Base-by-base conservation (phyloP, 35 echinoderm and acorn worm genomes). In the Apostichopus californicus region DNA sequence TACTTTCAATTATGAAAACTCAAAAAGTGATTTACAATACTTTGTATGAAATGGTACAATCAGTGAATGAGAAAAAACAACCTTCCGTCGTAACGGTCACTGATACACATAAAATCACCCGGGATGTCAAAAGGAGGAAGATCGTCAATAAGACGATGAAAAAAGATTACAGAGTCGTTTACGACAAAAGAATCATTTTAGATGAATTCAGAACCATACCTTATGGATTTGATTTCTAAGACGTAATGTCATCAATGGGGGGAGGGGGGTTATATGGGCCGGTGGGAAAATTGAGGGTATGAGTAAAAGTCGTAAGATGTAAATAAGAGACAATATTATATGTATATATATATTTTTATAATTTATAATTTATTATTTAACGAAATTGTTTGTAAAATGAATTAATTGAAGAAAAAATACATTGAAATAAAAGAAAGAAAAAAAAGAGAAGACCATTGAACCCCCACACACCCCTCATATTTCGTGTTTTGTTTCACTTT, bases 161-260 rank as follows among this genome's bases (percentile, higher is more conserved):
- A 4, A 97, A 95, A 94, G 91, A 94, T 83, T 94, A 96, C 26
- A 90, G 93, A 22, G 87, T 94, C 21, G 95, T 96, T 34, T 94
- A 94, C 53, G 91, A 93, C 58, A 96, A 96, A 65, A 52, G 95
- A 23, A 86, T 94, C 5, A 86, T 88, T 9, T 20, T 83, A 2
- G 58, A 92, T 56, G 61, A 89, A n/a, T 97, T 71, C 57, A 73
- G 63, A 24, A 97, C 96, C 55, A 80, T 97, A 13, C 96, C 93
- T 12, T 97, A 89, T 84, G 81, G 81, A 8, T 84, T 81, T 55
- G 26, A 81, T 25, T 81, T 34, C 52, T 61, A 61, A 61, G 58
- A 4, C 5, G 11, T 5, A 5, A 68, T 68, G 6, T 4, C 11
- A 18, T 68, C 13, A 18, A 18, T 68, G 18, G 64, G 5, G 34